Evolutionary conservation across 2,797 vertebrate genomes (phyloP).

Genomic region (Cottoperca gobio): DNA sequence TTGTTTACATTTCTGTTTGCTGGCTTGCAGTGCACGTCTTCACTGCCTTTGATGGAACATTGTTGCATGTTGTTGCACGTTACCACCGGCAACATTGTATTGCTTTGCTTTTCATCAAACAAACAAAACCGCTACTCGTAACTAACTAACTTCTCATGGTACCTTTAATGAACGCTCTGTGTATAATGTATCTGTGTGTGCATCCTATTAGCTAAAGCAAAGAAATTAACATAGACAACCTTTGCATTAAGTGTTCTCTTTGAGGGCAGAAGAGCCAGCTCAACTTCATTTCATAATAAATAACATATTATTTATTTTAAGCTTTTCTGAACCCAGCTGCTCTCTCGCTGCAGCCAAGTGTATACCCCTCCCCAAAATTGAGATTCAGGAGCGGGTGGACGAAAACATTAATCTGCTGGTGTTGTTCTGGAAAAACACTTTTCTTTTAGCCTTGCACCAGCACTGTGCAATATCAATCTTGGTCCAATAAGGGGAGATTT

Average conservation of each 20-base stretch:
- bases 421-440: neutral
- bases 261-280: neutral
- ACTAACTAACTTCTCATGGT: too few relatives aligned
- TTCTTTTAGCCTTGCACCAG: neutral
- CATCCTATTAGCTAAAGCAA: too few relatives aligned
- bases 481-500: neutral
- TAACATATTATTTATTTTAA: neutral
- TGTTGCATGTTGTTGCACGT: too few relatives aligned
- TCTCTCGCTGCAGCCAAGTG: neutral
- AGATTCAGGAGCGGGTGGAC: neutral
- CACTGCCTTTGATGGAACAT: too few relatives aligned
- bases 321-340: neutral
- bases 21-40: too few relatives aligned
- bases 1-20: neutral
- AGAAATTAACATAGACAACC: neutral
- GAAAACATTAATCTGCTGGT: neutral
- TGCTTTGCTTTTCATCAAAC: too few relatives aligned
- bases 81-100: too few relatives aligned
- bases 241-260: neutral
- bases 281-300: neutral
- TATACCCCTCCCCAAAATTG: neutral
- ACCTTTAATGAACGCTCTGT: too few relatives aligned
- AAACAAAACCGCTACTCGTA: too few relatives aligned
- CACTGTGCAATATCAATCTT: neutral
- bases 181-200: too few relatives aligned